These are phyloP conservation scores for Dipus sagitta DNA, from an alignment of 2,797 vertebrate genomes.

Conservation along the genomic window DNA sequence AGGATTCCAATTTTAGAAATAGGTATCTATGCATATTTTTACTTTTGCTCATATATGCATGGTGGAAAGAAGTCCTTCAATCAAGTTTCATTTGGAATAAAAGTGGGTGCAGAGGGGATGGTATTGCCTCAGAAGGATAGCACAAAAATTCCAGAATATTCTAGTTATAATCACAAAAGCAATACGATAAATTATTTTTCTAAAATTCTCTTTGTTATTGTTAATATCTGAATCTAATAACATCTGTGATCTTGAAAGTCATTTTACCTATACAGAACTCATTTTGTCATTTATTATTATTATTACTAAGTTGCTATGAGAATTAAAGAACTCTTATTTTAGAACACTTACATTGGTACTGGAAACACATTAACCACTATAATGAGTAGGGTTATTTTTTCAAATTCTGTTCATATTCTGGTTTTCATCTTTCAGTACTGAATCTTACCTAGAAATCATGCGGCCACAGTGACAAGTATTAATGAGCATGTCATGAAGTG, in stretches of 20 bases:
- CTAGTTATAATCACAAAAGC: background rate
- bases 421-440: background rate
- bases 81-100: background rate
- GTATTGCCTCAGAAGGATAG: background rate
- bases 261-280: background rate
- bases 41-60: background rate
- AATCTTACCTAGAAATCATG: background rate
- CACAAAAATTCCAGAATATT: background rate
- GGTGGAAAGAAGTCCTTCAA: background rate
- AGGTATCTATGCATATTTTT: background rate
- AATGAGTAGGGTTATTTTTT: background rate
- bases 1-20: background rate
- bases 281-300: background rate
- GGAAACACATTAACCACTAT: background rate
- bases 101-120: background rate
- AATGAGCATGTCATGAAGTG: background rate
- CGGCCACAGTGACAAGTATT: background rate
- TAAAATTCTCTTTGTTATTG: no score
- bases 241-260: background rate
- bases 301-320: background rate
- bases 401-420: background rate
- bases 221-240: background rate
- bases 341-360: background rate
- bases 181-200: no score
- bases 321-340: background rate